These are phyloP conservation scores for Minunthozetes semirufus DNA, from an alignment of 2,888 invertebrate species.

Conservation along the genomic window DNA sequence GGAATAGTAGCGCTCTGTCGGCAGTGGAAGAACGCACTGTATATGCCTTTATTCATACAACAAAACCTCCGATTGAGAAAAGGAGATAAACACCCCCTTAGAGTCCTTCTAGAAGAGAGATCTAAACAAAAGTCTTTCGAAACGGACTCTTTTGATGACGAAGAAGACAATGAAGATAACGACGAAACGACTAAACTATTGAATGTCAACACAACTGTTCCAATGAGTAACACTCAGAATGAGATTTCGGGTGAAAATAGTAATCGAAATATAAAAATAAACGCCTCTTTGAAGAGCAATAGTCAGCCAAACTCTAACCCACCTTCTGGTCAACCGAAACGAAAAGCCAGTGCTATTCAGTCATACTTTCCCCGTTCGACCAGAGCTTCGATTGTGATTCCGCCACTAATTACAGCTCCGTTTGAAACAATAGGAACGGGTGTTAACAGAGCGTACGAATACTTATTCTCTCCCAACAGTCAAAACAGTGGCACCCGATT, in stretches of 20 bases:
- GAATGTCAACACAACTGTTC: neutral
- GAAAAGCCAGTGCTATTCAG: conserved; percentile 44
- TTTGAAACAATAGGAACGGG: conserved; percentile 41
- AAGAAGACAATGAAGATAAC: conserved; percentile 58
- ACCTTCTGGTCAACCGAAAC: conserved; percentile 32
- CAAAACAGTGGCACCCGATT: conserved; percentile 38
- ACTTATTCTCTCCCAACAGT: conserved; percentile 41
- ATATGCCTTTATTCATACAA: conserved; percentile 60
- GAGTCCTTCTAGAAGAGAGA: conserved; percentile 16
- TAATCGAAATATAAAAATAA: conserved; percentile 6
- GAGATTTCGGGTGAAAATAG: neutral
- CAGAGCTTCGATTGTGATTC: conserved; percentile 69
- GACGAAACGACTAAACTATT: conserved; percentile 58
- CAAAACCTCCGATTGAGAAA: conserved; percentile 13
- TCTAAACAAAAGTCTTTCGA: conserved; percentile 39
- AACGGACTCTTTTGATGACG: conserved; percentile 49
- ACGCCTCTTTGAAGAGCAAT: neutral
- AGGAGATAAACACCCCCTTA: conserved; percentile 17
- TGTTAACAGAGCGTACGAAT: conserved; percentile 40
- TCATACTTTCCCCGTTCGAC: conserved; percentile 58
- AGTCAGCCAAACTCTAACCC: conserved; percentile 39
- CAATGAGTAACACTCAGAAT: neutral
- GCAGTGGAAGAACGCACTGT: conserved; percentile 93
- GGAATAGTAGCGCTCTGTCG: conserved; percentile 82
- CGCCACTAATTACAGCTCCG: conserved; percentile 54